These are phyloP conservation scores for Drosophila athabasca DNA, from an alignment of 1,140 invertebrate species.

Conservation along the genomic window DNA sequence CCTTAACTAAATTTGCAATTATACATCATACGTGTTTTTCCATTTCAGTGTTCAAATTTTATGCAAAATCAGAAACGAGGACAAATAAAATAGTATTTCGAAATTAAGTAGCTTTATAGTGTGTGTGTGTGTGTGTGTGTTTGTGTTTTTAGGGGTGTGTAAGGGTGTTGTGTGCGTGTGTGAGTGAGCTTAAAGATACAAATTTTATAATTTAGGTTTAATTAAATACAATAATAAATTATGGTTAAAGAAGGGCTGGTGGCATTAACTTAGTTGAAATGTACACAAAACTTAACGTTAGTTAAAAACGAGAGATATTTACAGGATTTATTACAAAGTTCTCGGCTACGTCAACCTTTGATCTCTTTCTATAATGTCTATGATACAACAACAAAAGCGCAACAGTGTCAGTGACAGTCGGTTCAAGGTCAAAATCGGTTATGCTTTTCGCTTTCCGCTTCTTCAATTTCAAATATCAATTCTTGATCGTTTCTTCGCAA, in stretches of 20 bases:
- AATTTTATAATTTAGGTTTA: conserved; percentile 50
- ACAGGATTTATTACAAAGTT: conserved; percentile 73
- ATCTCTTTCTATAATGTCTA: conserved; percentile 63
- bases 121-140: conserved; percentile 32
- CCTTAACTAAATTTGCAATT: conserved; percentile 62
- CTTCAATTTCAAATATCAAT: conserved; percentile 24
- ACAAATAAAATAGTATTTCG: conserved; percentile 72
- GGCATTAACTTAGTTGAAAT: conserved; percentile 67
- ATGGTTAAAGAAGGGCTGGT: conserved; percentile 61
- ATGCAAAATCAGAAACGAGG: conserved; percentile 53
- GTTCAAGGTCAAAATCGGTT: conserved; percentile 58
- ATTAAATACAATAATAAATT: conserved; percentile 76
- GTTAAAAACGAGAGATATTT: conserved; percentile 59
- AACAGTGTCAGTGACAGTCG: conserved; percentile 66
- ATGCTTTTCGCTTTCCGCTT: conserved; percentile 17
- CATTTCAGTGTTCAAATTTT: conserved; percentile 36
- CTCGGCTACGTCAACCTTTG: conserved; percentile 55
- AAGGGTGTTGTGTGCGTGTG: conserved; percentile 17
- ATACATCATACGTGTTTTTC: conserved; percentile 27
- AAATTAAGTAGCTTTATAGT: conserved; percentile 61
- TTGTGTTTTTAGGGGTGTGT: conserved; percentile 1
- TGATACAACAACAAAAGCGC: conserved; percentile 78
- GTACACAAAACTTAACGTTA: conserved; percentile 72
- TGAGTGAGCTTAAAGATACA: conserved; percentile 40
- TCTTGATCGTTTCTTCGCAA: conserved; percentile 34